Conservation (phyloP, 2,797 vertebrate genomes). For the Rhabdophis nuchalis region DNA sequence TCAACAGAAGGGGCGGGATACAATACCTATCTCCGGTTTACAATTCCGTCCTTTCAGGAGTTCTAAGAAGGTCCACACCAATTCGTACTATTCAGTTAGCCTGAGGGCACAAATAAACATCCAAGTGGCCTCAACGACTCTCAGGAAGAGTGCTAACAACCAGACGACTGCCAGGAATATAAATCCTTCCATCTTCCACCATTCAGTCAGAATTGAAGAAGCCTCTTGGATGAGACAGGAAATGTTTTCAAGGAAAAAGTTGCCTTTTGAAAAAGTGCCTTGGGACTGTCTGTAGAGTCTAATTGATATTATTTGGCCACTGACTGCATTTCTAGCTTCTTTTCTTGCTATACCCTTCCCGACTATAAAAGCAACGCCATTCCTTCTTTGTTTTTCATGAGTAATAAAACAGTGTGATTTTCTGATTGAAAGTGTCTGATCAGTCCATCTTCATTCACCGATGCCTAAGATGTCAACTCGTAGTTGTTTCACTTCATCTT, state of each 20-base stretch:
- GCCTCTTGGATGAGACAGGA: neutral
- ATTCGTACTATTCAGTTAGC: too few relatives aligned
- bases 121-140: too few relatives aligned
- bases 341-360: neutral
- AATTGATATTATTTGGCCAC: neutral
- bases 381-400: neutral
- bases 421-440: neutral
- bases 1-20: too few relatives aligned
- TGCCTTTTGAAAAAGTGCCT: neutral
- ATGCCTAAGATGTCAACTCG: neutral
- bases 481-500: neutral
- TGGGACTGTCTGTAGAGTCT: neutral
- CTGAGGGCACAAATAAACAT: too few relatives aligned
- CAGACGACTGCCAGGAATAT: neutral
- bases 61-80: too few relatives aligned
- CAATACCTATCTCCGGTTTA: too few relatives aligned
- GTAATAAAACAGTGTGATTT: neutral
- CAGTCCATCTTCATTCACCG: neutral
- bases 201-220: neutral
- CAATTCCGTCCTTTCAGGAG: too few relatives aligned
- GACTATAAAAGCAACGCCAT: neutral
- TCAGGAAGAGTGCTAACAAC: too few relatives aligned
- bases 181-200: neutral
- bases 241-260: neutral
- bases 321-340: neutral